Base-by-base conservation (phyloP, 2,113 vertebrate species). In the Struthio camelus region DNA sequence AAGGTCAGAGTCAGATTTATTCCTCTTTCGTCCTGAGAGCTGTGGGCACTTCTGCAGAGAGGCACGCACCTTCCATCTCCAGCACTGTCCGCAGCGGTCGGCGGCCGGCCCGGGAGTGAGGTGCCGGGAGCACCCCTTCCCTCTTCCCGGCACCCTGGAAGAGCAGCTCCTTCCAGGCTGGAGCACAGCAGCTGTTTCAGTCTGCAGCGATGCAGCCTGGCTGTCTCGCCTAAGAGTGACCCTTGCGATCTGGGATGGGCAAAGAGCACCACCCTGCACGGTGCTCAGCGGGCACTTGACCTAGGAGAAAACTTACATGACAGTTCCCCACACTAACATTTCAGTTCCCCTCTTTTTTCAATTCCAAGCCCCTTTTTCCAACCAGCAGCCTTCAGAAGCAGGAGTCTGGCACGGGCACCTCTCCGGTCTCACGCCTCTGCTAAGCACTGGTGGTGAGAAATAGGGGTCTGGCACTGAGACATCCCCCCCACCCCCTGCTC, bases 1-100 rank as follows among this genome's bases (percentile, higher is more conserved):
- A 42, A 92, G 71, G 62, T 59, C 34, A 85, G 94, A 83, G 95
- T 61, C 93, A 96, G 71, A 56, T 96, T 97, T 97, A 97, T 97
- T 96, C 93, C 89, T 75, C 84, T 42, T 67, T 67, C 62, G 51
- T 90, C 79, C 79, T 17, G 23, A 71, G 13, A 64, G 64, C 81
- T 83, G 59, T 71, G 72, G 90, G 67, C 46, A 18, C 72, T 80
- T 80, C 71, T 72, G 94, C 95, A 96, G 61, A 87, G 23, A 73
- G 58, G 46, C 42, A 30, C 75, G 22, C 72, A 42, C 93, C 79
- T 71, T 66, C 46, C 32, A 34, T 15, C 58, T 82, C 34, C 51
- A 54, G 40, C 53, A 9, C 27, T 14, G 18, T 75, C 36, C 78
- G 30, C 1, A 1, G 18, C 32, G n/a, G 42, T 48, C 92, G 89